Conservation (phyloP, 2,888 invertebrate genomes). For the Tetheella fluctuosa region DNA sequence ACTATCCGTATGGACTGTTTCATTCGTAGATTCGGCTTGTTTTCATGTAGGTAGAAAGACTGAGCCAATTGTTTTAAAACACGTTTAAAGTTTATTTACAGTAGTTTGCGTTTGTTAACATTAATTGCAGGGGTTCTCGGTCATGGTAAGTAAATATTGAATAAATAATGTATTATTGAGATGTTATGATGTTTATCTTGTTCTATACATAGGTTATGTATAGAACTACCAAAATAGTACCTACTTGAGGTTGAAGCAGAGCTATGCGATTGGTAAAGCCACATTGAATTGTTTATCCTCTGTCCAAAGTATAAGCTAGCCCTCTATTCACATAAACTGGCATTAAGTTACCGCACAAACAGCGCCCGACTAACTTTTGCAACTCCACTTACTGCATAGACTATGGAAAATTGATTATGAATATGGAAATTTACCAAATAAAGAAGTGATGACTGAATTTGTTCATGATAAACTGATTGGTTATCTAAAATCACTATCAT, state of each 20-base stretch:
- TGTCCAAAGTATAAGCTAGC: not conserved
- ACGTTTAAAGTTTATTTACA: constrained; percentile 1
- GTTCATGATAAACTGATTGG: no score
- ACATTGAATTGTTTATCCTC: not conserved
- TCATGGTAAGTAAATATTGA: no score
- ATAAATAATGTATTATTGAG: no score
- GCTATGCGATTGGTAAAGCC: not conserved
- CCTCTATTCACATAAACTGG: not conserved
- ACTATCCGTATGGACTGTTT: constrained; percentile 27
- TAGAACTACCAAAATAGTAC: no score
- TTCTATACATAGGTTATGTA: not conserved
- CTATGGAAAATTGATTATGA: not conserved
- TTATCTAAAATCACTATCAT: no score
- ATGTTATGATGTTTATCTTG: not conserved
- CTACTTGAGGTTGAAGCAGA: no score
- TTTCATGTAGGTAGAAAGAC: not conserved
- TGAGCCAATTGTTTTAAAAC: not conserved
- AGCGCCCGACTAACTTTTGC: not conserved
- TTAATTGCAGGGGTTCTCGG: not conserved
- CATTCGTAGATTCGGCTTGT: not conserved
- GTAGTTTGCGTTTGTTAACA: not conserved
- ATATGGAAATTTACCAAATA: not conserved
- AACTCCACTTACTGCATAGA: not conserved
- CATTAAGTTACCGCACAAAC: not conserved
- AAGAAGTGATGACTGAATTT: no score